phyloP scores from a whole-genome alignment of 2,797 vertebrate genomes.

The Sebastes diploproa region DNA sequence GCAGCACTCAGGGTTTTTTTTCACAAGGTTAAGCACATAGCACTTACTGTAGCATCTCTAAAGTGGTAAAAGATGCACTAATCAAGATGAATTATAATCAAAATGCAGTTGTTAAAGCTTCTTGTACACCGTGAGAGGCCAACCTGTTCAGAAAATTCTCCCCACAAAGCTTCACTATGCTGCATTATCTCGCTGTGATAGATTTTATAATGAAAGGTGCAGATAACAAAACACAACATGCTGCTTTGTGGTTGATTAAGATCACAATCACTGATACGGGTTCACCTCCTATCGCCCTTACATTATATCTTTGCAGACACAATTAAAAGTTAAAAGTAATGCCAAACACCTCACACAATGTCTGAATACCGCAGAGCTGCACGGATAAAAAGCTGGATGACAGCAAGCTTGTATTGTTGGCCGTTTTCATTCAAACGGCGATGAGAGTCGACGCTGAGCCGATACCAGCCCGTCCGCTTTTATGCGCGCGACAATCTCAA shows the following conservation, averaged over 20 bases:
- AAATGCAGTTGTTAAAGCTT: conserved; percentile 8
- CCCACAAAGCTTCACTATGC: neutral
- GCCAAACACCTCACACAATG: neutral
- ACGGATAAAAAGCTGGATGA: conserved; percentile 14
- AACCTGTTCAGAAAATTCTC: neutral
- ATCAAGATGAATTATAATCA: conserved; percentile 37
- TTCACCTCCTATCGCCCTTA: neutral
- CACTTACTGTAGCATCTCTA: conserved; percentile 13
- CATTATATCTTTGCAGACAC: neutral
- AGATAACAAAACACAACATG: conserved; percentile 9
- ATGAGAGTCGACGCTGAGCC: conserved; percentile 40
- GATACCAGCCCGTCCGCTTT: conserved; percentile 48
- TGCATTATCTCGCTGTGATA: conserved; percentile 13
- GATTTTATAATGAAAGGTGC: conserved; percentile 13
- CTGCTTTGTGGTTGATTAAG: conserved; percentile 34
- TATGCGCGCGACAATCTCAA: conserved; percentile 59
- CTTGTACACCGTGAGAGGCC: neutral
- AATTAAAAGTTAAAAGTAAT: neutral
- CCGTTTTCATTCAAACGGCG: conserved; percentile 34
- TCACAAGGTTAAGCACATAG: conserved; percentile 22
- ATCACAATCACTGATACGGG: conserved; percentile 10
- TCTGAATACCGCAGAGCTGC: neutral
- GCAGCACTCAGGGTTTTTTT: neutral
- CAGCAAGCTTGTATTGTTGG: neutral
- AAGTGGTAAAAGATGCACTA: conserved; percentile 23